Conservation (phyloP, 2,113 vertebrate species). For the Cettia cetti region DNA sequence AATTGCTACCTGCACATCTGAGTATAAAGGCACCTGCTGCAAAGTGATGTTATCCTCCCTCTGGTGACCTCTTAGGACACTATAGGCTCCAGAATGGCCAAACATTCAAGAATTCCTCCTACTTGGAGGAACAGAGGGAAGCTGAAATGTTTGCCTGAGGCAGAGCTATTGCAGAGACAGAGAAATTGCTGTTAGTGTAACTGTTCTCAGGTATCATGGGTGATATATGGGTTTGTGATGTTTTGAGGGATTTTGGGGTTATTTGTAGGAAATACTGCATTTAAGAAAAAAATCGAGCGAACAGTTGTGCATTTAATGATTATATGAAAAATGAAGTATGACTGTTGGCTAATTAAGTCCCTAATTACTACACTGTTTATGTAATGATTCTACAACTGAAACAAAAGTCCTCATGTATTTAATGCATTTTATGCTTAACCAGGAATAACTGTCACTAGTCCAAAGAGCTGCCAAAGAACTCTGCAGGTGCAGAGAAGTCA, state of each 20-base stretch:
- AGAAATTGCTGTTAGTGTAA: background rate
- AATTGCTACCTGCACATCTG: background rate
- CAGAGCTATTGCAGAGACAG: background rate
- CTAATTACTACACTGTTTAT: background rate
- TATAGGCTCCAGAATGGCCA: background rate
- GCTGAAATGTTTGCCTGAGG: background rate
- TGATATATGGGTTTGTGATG: background rate
- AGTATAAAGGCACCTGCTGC: background rate
- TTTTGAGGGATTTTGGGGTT: background rate
- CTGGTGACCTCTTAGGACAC: background rate
- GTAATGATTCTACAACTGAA: background rate
- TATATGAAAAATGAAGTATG: background rate
- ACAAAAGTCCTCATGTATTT: background rate
- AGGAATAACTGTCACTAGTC: background rate
- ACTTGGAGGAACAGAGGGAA: background rate
- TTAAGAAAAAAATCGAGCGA: background rate
- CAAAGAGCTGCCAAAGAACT: background rate
- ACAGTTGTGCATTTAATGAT: background rate
- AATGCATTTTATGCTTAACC: background rate
- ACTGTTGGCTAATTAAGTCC: background rate
- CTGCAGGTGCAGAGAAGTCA: background rate
- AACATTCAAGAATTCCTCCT: background rate
- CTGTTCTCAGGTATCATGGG: background rate
- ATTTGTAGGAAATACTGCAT: background rate
- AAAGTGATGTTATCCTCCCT: background rate